Percentiles rank a stretch among this genome's conserved stretches.
Evolutionary conservation across 2,888 invertebrate species (phyloP).

Genomic region (Petrophora chlorosata): DNA sequence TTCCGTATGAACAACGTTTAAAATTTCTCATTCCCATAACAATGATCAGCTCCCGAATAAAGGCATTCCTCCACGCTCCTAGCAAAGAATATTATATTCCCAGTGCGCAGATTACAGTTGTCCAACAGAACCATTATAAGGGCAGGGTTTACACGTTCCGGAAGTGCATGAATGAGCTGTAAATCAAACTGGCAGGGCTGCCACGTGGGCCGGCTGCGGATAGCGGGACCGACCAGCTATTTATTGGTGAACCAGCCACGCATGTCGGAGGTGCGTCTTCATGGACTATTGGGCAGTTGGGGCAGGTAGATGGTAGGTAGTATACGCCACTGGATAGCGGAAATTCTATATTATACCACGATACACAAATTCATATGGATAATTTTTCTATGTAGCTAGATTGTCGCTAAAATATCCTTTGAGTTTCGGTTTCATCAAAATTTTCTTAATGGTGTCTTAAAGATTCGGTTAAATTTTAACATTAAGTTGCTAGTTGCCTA

Average conservation of each 20-base stretch:
- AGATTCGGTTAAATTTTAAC: too few species aligned
- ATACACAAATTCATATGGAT: too few species aligned
- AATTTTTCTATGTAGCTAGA: too few species aligned
- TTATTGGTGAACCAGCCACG: neutral
- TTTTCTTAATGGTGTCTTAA: too few species aligned
- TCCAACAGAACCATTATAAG: neutral
- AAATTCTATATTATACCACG: too few species aligned
- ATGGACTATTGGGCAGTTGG: conserved; percentile 1
- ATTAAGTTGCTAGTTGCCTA: too few species aligned
- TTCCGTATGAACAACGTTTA: too few species aligned
- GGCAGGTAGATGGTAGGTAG: neutral
- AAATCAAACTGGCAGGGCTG: conserved; percentile 14
- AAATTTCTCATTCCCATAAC: too few species aligned
- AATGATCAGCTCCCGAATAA: neutral
- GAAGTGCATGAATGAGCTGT: conserved; percentile 9
- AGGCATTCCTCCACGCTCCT: neutral
- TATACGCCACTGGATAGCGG: neutral
- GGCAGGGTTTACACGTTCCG: neutral
- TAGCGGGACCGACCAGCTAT: conserved; percentile 1
- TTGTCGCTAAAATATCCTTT: too few species aligned
- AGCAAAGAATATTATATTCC: neutral
- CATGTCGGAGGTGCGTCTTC: conserved; percentile 2
- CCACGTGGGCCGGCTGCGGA: conserved; percentile 4
- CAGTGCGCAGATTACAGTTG: neutral
- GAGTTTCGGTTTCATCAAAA: too few species aligned